Percentiles rank a stretch among this genome's conserved stretches.
phyloP scores from a whole-genome alignment of 2,113 vertebrate species.

The Prinia subflava region DNA sequence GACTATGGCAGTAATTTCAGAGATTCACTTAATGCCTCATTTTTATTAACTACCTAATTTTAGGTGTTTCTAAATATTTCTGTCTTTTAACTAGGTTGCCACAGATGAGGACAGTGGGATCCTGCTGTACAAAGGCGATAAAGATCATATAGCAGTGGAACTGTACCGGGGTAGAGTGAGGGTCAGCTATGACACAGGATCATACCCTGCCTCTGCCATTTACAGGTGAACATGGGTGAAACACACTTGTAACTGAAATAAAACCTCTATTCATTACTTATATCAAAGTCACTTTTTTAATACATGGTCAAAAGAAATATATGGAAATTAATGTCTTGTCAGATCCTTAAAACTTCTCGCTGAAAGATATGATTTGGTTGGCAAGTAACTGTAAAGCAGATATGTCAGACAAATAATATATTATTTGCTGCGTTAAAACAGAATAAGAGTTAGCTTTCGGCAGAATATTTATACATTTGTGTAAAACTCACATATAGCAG shows the following conservation, averaged over 20 bases:
- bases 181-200: conserved; percentile 93
- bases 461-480: background rate
- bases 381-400: background rate
- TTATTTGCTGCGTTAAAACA: background rate
- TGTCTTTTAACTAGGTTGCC: conserved; percentile 81
- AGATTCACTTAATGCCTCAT: background rate
- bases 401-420: background rate
- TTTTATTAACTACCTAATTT: background rate
- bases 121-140: conserved; percentile 92
- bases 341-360: background rate
- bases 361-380: background rate
- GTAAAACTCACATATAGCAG: background rate
- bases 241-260: background rate
- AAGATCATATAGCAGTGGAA: conserved; percentile 92
- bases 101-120: conserved; percentile 97
- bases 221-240: conserved; percentile 84
- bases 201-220: conserved; percentile 92
- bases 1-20: background rate
- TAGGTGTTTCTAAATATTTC: background rate
- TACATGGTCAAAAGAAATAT: background rate
- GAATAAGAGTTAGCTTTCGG: background rate
- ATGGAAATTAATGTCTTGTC: background rate
- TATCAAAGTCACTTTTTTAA: background rate
- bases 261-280: background rate
- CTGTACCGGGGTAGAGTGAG: conserved; percentile 93